phyloP scores from a whole-genome alignment of 1,140 invertebrate genomes.

The Sminthurides bifidus region DNA sequence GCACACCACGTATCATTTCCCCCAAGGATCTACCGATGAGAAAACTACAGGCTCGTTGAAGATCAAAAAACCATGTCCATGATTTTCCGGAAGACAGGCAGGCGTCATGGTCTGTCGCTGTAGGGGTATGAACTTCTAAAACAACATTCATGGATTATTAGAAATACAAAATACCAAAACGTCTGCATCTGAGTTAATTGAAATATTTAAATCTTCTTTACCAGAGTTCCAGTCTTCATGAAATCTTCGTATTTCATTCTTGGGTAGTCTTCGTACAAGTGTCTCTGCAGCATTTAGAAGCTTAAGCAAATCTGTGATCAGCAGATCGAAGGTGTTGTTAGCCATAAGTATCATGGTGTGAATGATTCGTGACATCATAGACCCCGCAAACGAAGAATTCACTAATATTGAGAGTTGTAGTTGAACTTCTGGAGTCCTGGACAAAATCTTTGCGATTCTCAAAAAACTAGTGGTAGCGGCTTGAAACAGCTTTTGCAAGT shows the following conservation, averaged over 20 bases:
- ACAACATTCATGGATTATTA: neutral
- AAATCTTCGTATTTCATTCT: slow-evolving; percentile 36
- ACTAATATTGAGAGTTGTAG: slow-evolving; percentile 11
- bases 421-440: slow-evolving; percentile 7
- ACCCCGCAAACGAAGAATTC: slow-evolving; percentile 36
- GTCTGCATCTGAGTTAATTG: neutral
- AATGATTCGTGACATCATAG: slow-evolving; percentile 47
- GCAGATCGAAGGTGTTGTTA: slow-evolving; percentile 22
- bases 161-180: neutral
- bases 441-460: slow-evolving; percentile 7
- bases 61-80: slow-evolving; percentile 51
- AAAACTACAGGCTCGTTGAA: slow-evolving; percentile 47
- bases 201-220: neutral
- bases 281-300: slow-evolving; percentile 44
- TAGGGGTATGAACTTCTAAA: slow-evolving; percentile 14
- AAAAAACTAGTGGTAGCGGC: slow-evolving; percentile 1
- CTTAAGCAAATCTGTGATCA: slow-evolving; percentile 24
- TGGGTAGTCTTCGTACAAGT: slow-evolving; percentile 44
- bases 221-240: slow-evolving; percentile 35
- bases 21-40: slow-evolving; percentile 50
- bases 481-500: slow-evolving; percentile 12
- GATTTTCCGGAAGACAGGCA: neutral
- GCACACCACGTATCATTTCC: slow-evolving; percentile 44
- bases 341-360: slow-evolving; percentile 47
- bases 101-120: neutral